Base-by-base conservation (phyloP, 1,140 invertebrate species). In the Drosophila funebris region DNA sequence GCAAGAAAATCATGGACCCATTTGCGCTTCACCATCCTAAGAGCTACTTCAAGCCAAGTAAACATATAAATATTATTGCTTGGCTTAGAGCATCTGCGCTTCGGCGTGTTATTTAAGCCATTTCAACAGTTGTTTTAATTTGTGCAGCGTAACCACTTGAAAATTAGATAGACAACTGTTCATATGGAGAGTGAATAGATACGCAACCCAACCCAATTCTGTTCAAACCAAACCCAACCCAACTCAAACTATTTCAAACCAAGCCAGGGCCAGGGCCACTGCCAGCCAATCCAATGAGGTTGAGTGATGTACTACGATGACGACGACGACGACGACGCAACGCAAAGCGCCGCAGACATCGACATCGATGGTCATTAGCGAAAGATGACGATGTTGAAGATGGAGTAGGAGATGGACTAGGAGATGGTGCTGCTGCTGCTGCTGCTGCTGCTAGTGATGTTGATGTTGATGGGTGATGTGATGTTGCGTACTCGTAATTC, bases 401-500 rank as follows among this genome's bases (percentile, higher is more conserved):
- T 43, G 64, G 20, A 13, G 62, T 33, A 22, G 46, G 31, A 18
- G 57, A 63, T 61, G 63, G 29, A 3, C 13, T 46, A 56, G 71
- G 46, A 6, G 27, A 14, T 37, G 58, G 46, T 11, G 57, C 37
- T 46, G 62, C 27, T 11, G 53, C 18, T 31, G 57, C 0, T 6
- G 24, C 4, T 27, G 31, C n/a, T n/a, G n/a, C n/a, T n/a, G n/a
- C n/a, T n/a, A n/a, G n/a, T 24, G 57, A 48, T 44, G 62, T 9
- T 9, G 27, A 67, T 62, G 61, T n/a, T 13, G 31, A 70, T 71
- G 73, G 33, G 43, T 43, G 64, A 41, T 31, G 31, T 75, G 79
- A 78, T 78, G 82, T 72, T 85, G 78, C 78, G 78, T 76, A 88
- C 83, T 88, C 83, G 83, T 88, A 88, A 88, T 83, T 89, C 83